Percentiles rank a stretch among this genome's conserved stretches.
phyloP scores from a whole-genome alignment of 2,888 invertebrate species.

The Bruchidius siliquastri region DNA sequence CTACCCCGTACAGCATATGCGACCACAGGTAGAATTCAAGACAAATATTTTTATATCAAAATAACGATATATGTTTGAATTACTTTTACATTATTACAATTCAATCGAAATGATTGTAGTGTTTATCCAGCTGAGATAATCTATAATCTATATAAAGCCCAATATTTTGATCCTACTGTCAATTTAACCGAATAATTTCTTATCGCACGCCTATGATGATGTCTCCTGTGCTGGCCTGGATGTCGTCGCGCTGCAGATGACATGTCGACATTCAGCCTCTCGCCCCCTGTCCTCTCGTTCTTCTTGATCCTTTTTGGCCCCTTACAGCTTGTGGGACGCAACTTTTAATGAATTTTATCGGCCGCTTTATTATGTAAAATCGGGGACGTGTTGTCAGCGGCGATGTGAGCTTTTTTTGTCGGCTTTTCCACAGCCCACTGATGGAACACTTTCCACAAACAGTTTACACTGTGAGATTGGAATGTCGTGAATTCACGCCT shows the following conservation, averaged over 20 bases:
- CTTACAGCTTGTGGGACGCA: conserved; percentile 2
- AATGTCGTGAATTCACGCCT: no score
- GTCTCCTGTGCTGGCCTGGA: neutral
- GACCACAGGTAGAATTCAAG: no score
- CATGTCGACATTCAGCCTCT: conserved; percentile 5
- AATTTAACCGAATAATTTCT: no score
- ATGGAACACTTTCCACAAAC: neutral
- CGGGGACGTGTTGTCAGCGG: neutral
- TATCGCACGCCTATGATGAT: neutral
- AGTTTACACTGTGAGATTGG: no score
- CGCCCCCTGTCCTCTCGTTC: neutral
- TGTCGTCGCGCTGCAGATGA: conserved; percentile 7
- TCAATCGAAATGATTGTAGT: no score
- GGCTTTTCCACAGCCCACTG: neutral
- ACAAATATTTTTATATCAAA: no score
- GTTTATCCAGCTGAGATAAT: no score
- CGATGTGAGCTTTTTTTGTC: neutral
- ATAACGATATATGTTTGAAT: no score
- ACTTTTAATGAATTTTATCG: conserved; percentile 9
- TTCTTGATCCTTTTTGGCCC: neutral
- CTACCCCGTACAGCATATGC: no score
- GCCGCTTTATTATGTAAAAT: conserved; percentile 8
- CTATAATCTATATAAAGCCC: no score
- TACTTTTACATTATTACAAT: no score
- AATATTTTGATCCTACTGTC: no score